Percentiles rank a stretch among this genome's conserved stretches.
phyloP scores from a whole-genome alignment of 2,888 invertebrate species.

The Oligia strigilis region DNA sequence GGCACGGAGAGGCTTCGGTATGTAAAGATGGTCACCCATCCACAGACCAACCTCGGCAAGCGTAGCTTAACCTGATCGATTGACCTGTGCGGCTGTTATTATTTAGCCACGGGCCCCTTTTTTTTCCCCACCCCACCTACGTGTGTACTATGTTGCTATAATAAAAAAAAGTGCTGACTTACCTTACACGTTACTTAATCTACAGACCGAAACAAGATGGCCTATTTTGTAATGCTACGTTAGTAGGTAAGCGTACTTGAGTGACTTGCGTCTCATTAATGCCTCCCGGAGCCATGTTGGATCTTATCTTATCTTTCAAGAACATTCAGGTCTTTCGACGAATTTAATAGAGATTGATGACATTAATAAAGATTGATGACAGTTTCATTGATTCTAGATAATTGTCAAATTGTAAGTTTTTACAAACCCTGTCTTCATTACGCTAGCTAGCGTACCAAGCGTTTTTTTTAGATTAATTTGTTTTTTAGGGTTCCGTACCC shows the following conservation, averaged over 20 bases:
- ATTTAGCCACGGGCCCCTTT: too few species aligned
- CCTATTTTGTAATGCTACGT: not conserved
- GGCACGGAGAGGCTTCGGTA: too few species aligned
- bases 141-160: not conserved
- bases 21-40: too few species aligned
- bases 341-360: constrained; percentile 3
- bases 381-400: constrained; percentile 1
- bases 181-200: too few species aligned
- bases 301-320: not conserved
- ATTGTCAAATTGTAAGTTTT: not conserved
- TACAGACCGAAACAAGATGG: not conserved
- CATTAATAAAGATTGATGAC: not conserved
- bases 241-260: not conserved
- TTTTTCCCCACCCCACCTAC: too few species aligned
- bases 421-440: not conserved
- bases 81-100: too few species aligned
- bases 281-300: not conserved
- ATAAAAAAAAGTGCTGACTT: not conserved
- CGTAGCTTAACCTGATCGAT: too few species aligned
- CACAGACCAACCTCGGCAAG: too few species aligned
- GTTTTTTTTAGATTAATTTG: too few species aligned
- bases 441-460: not conserved
- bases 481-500: too few species aligned
- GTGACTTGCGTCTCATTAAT: not conserved
- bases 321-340: not conserved